Evolutionary conservation across 2,797 vertebrate species (phyloP), one percentile per base, ranked within the genome.

Genomic region (Cichlasoma orientale): DNA sequence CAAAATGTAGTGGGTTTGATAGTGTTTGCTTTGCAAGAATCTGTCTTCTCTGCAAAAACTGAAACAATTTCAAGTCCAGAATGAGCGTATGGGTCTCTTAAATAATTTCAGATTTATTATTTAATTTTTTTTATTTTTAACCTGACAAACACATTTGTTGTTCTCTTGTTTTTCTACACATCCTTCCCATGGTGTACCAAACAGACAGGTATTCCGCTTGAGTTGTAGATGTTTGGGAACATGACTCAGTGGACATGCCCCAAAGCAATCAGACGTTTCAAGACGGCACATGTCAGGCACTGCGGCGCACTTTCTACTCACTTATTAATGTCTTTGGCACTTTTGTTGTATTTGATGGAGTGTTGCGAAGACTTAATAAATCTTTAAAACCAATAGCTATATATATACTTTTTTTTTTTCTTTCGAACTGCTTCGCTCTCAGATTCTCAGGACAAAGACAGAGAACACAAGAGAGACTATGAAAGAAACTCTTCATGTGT

Each of bases 241-340:
- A 85, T 87, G 85, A 92, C 80, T 89, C 84, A 79, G 73, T 44
- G 1, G n/a, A 83, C 72, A 68, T 84, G 82, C 61, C 82, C 33
- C 57, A 47, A 77, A 83, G 82, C 80, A 74, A 82, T 56, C 50
- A 77, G 58, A 71, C 16, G 1, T 71, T 81, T 82, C 21, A 75
- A 69, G 63, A 72, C 14, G 1, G 55, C 33, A 79, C 53, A 84
- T 68, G 72, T 76, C 31, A 25, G 25, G 71, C 58, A 3, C 18
- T 59, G 72, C 2, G 0, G 18, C 58, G 77, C 56, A 56, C 38
- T 59, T 72, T 54, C 18, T 11, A 18, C 52, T 55, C 31, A 68
- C 61, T 25, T 50, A 16, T 29, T 61, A 1, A 66, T 58, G 75
- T 72, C 13, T 25, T 72, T 76, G 53, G 25, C 31, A 29, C 29